phyloP scores from a whole-genome alignment of 2,888 invertebrate species.

The Pherbina coryleti region DNA sequence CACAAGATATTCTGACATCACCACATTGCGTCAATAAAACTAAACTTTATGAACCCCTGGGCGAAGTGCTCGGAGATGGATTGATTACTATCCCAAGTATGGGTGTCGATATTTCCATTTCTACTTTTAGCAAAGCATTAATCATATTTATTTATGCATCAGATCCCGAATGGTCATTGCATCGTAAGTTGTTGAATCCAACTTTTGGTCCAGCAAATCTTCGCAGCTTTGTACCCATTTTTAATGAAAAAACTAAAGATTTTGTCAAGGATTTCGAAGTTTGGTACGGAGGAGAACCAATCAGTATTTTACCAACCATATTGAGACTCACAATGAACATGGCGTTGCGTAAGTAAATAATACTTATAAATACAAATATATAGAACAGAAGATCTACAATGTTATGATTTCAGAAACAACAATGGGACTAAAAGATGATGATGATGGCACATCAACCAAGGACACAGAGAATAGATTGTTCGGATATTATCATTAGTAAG shows the following conservation, averaged over 20 bases:
- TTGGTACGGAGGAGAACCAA: conserved; percentile 25
- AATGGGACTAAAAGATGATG: conserved; percentile 40
- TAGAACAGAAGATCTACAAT: background rate
- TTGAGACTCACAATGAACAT: conserved; percentile 33
- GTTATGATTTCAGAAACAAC: conserved; percentile 44
- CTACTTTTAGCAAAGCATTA: background rate
- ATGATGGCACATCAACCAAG: no score
- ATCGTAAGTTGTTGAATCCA: conserved; percentile 45
- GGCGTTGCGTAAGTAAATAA: conserved; percentile 37
- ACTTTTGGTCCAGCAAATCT: conserved; percentile 42
- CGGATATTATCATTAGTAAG: no score
- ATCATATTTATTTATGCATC: no score
- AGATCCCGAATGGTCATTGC: conserved; percentile 36
- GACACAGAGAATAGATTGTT: no score
- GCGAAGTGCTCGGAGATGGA: background rate
- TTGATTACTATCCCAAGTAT: background rate
- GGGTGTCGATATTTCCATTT: background rate
- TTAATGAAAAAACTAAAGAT: conserved; percentile 40
- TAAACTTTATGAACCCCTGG: background rate
- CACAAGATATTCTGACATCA: background rate
- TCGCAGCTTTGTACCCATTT: conserved; percentile 42
- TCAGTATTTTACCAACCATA: conserved; percentile 30
- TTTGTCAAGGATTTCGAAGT: conserved; percentile 27
- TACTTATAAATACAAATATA: no score
- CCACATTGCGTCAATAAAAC: background rate